phyloP scores from a whole-genome alignment of 2,888 invertebrate species.

The Acleris cristana region DNA sequence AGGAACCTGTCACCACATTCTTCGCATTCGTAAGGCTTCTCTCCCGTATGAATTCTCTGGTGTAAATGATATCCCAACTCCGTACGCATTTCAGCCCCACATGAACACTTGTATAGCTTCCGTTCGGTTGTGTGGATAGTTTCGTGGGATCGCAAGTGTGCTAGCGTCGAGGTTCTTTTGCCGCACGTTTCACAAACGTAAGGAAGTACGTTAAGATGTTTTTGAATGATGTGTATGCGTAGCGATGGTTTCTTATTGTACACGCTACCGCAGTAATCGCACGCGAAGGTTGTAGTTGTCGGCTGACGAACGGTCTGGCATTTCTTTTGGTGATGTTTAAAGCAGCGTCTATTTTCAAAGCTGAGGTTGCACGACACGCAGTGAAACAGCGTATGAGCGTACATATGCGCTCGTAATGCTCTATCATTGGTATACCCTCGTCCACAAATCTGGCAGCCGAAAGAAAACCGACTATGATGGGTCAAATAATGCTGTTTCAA shows the following conservation, averaged over 20 bases:
- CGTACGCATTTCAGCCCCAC: conserved; percentile 65
- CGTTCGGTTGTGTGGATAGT: conserved; percentile 57
- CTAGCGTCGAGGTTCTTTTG: conserved; percentile 65
- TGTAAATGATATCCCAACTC: conserved; percentile 65
- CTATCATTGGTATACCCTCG: conserved; percentile 57
- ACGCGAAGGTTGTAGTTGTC: conserved; percentile 49
- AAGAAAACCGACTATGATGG: conserved; percentile 46
- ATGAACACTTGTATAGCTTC: conserved; percentile 59
- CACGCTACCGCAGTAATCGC: conserved; percentile 63
- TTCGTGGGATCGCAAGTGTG: conserved; percentile 64
- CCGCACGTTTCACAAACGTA: conserved; percentile 66
- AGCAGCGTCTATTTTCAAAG: conserved; percentile 68
- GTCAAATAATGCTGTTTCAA: conserved; percentile 48
- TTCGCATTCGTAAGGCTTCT: conserved; percentile 64
- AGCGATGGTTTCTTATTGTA: conserved; percentile 70
- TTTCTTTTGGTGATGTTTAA: conserved; percentile 55
- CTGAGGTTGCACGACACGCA: conserved; percentile 59
- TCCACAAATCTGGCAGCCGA: conserved; percentile 60
- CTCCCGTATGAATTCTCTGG: conserved; percentile 67
- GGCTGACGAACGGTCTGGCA: conserved; percentile 47
- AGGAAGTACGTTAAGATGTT: conserved; percentile 67
- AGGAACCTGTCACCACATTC: conserved; percentile 69
- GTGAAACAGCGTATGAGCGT: conserved; percentile 62
- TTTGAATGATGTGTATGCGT: conserved; percentile 68
- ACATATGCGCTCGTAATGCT: conserved; percentile 61